Evolutionary conservation across 2,888 invertebrate genomes (phyloP).

Genomic region (Chydorus sphaericus): DNA sequence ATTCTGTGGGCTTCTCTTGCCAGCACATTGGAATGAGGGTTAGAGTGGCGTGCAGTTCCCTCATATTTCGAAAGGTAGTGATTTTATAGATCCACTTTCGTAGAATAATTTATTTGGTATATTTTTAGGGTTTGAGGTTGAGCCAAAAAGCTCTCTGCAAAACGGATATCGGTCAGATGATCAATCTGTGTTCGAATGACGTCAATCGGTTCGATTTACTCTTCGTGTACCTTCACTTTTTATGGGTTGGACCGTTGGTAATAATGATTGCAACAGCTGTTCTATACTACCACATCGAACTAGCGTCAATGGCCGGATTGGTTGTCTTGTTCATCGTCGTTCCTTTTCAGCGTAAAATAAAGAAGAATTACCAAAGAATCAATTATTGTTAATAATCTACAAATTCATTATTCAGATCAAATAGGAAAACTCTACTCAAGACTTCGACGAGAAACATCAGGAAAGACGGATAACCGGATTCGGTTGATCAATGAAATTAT

Average conservation of each 20-base stretch:
- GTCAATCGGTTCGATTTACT: slow-evolving; percentile 84
- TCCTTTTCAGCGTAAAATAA: slow-evolving; percentile 58
- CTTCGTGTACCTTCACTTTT: slow-evolving; percentile 72
- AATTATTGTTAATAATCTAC: background rate
- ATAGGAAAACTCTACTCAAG: slow-evolving; percentile 29
- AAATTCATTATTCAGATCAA: slow-evolving; percentile 18
- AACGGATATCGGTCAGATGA: slow-evolving; percentile 80
- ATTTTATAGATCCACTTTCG: background rate
- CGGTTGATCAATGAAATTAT: slow-evolving; percentile 39
- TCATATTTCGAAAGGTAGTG: slow-evolving; percentile 67
- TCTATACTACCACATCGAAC: slow-evolving; percentile 59
- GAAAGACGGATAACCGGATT: slow-evolving; percentile 34
- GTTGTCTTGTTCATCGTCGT: slow-evolving; percentile 60
- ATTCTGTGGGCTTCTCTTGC: slow-evolving; percentile 42
- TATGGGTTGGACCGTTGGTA: slow-evolving; percentile 80
- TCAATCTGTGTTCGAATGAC: slow-evolving; percentile 91
- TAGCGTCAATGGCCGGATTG: slow-evolving; percentile 57
- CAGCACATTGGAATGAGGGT: slow-evolving; percentile 59
- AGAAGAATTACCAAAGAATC: background rate
- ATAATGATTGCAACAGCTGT: slow-evolving; percentile 63
- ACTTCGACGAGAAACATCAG: slow-evolving; percentile 32
- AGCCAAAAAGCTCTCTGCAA: slow-evolving; percentile 69
- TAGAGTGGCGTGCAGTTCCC: slow-evolving; percentile 60
- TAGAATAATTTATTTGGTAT: background rate
- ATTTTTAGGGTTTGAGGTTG: slow-evolving; percentile 48